Evolutionary conservation across 2,888 invertebrate species (phyloP), one percentile per base, ranked within the genome.

Genomic region (Coleophora flavipennella): DNA sequence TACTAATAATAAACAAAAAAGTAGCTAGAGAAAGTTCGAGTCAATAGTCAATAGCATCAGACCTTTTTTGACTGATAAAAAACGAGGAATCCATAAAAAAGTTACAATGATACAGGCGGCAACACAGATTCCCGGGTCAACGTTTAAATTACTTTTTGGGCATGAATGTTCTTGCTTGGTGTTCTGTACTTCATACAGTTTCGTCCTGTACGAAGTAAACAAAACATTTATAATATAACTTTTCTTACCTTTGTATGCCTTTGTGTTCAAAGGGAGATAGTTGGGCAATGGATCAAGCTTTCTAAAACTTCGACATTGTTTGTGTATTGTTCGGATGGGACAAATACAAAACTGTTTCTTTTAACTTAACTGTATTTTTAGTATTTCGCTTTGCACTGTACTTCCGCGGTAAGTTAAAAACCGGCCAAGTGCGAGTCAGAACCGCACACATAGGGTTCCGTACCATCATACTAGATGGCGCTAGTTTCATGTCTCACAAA

Each of bases 231-330:
- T 59, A 70, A 70, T n/a, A n/a, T n/a, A n/a, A n/a, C n/a, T n/a
- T n/a, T n/a, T n/a, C n/a, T n/a, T n/a, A n/a, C n/a, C 62, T 67
- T 68, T 64, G 63, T 59, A 65, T 68, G 70, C 67, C 68, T 75
- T 79, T 79, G 73, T 77, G 61, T 61, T 56, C 44, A 49, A 78
- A 81, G 67, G 73, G 72, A 79, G 83, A 81, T 80, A 83, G 83
- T 81, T 81, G 77, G 69, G 60, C 79, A 81, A 67, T 49, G 50
- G 48, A 71, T 64, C 65, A 69, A 72, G 74, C 79, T 81, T 79
- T 79, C 77, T 78, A 79, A 73, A 69, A 20, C 71, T 75, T 65
- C 64, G 62, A 72, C 70, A 70, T 70, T 66, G 68, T 71, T 62
- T 50, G 57, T 61, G 65, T 53, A 57, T 62, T 63, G 60, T 68